Base-by-base conservation (phyloP, 2,113 vertebrate genomes). In the Polypterus bichir region DNA sequence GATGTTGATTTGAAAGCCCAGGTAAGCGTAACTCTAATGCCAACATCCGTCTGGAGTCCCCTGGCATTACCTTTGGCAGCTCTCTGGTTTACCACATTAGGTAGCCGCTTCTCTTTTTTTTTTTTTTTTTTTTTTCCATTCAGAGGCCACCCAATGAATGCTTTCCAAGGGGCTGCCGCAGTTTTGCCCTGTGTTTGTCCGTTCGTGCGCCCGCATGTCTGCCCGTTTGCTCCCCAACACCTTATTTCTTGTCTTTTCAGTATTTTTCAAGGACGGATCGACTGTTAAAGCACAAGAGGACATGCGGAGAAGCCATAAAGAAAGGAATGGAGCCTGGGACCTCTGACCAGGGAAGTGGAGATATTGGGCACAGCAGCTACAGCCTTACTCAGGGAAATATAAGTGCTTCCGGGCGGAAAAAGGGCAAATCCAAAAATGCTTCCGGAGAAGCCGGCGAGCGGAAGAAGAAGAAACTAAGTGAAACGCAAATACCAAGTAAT, bases 251-350 rank as follows among this genome's bases (percentile, higher is more conserved):
- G 55, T 57, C 54, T 51, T 48, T 11, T 7, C 60, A 98, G 96
- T 94, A 92, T 89, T 99, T 98, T 81, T 99, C 96, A 48, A 89
- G 96, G 85, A 99, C 96, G 63, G 96, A 99, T 79, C 86, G 94
- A 81, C 90, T 99, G 81, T 81, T 98, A 86, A 99, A 99, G 89
- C 96, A 99, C 94, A 94, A 95, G 82, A 89, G 96, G 85, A 99
- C 93, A 3, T 99, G 96, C 74, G 94, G 91, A 77, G 94, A 98
- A 91, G 90, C 92, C 90, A 91, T 94, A 87, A 92, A 89, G 76
- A 97, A 95, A 83, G 88, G 88, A 77, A 83, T 91, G 78, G 93
- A 97, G 68, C 89, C 93, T 2, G 92, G 83, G 65, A 83, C 92
- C 69, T 90, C 95, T 56, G 86, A 88, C 73, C 89, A 88, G 68